Base-by-base conservation (phyloP, 2,888 invertebrate species). In the Uloborus plumipes region DNA sequence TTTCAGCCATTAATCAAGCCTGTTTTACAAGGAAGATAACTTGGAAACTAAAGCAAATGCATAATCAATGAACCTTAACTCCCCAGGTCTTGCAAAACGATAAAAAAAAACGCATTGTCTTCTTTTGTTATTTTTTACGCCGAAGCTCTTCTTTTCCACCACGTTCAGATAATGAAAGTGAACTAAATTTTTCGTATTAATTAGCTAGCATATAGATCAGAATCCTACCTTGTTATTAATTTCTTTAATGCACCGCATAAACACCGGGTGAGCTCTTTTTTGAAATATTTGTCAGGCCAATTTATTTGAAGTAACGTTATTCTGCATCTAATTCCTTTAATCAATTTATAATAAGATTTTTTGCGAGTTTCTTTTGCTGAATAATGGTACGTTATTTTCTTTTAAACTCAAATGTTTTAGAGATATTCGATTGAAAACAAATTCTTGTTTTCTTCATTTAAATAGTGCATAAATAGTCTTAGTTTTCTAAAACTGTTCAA, bases 21-120 rank as follows among this genome's bases (percentile, higher is more conserved):
- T 77, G 82, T 83, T 83, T 83, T 83, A 83, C 76, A 83, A 83
- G 77, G 67, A 83, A 76, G 82, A 83, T 83, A 83, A 83, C 82
- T 77, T 66, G 67, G 77, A 72, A 77, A 77, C 76, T 75, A 72
- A 72, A 70, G 74, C 77, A 83, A 83, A 83, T 83, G 82, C 82
- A 83, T 77, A 83, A 83, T 83, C 82, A 83, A 83, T 83, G 77
- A 82, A 77, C 76, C 81, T 55, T 73, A 67, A 69, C 69, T 73
- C 79, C 67, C 66, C 13, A 22, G 77, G 64, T 64, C 70, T 71
- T 47, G 31, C 26, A 26, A 22, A 64, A 51, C 18, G 64, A 69
- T 50, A 69, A 69, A 55, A 69, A 55, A 69, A 81, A 74, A 53
- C 62, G 55, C 71, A 80, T 81, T 81, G 81, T 76, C 75, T 81